phyloP scores from a whole-genome alignment of 2,113 vertebrate species.

The Pseudorectes ferrugineus region DNA sequence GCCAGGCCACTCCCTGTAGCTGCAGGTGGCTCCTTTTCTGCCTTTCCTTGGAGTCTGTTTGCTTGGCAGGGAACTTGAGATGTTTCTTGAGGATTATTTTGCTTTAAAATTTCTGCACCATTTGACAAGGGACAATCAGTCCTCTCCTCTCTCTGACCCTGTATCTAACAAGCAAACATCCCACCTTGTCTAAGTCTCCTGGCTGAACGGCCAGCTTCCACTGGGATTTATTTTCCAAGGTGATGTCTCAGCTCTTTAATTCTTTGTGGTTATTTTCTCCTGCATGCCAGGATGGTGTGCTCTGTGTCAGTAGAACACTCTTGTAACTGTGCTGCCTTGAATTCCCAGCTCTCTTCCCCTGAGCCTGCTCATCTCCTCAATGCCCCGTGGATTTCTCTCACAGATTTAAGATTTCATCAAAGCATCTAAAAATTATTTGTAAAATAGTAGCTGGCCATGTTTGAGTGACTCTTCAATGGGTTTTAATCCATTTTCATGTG shows the following conservation, averaged over 20 bases:
- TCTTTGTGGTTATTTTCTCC: not conserved
- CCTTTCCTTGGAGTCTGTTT: not conserved
- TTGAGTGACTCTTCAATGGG: not conserved
- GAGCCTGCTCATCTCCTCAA: not conserved
- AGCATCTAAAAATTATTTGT: not conserved
- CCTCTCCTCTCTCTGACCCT: not conserved
- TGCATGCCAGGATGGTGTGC: not conserved
- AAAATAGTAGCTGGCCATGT: not conserved
- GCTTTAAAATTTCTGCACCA: not conserved
- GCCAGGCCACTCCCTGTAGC: not conserved
- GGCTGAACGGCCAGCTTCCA: not conserved
- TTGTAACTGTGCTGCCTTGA: not conserved
- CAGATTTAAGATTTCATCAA: not conserved
- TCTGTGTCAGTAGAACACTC: not conserved
- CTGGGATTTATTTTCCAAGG: not conserved
- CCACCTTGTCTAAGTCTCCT: not conserved
- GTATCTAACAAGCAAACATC: not conserved
- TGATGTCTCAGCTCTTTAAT: not conserved
- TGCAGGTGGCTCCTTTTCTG: not conserved
- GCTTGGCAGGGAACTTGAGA: not conserved
- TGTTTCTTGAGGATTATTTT: not conserved
- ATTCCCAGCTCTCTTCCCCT: not conserved
- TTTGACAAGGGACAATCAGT: not conserved
- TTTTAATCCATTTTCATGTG: not conserved
- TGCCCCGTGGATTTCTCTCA: not conserved